These are phyloP conservation scores for Gallinago media DNA, from an alignment of 2,113 vertebrate species.

Conservation along the genomic window DNA sequence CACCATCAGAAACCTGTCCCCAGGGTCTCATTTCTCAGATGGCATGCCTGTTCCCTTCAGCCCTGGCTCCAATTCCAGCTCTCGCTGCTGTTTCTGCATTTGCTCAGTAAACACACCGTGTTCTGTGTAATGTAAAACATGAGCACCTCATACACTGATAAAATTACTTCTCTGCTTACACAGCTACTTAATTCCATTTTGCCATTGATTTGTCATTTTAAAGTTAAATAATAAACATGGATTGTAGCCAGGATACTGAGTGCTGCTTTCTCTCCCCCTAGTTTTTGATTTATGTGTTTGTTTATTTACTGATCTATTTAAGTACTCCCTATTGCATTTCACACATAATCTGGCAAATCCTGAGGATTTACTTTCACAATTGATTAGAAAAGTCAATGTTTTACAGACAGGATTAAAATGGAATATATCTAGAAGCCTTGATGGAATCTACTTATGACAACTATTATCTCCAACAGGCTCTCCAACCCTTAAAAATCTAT, in stretches of 20 bases:
- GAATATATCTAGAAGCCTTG: conserved; percentile 54
- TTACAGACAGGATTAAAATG: conserved; percentile 72
- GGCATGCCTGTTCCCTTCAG: neutral
- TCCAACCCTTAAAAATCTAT: neutral
- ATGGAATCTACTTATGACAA: conserved; percentile 49
- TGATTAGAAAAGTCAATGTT: conserved; percentile 78
- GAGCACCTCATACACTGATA: neutral
- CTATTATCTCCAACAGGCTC: neutral
- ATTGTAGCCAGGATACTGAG: conserved; percentile 40
- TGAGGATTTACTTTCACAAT: conserved; percentile 71
- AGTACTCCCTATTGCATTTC: conserved; percentile 55
- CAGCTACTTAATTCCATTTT: conserved; percentile 42
- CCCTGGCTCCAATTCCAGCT: neutral
- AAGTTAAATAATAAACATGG: conserved; percentile 71
- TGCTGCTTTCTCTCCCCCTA: neutral
- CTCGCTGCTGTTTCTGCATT: neutral
- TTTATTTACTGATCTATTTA: conserved; percentile 68
- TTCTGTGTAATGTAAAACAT: neutral
- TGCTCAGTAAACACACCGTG: neutral
- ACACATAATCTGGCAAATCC: conserved; percentile 75
- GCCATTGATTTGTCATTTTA: conserved; percentile 70
- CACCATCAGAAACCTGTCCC: neutral
- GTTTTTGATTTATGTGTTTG: conserved; percentile 53
- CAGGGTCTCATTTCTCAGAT: neutral
- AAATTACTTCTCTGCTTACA: conserved; percentile 37